Base-by-base conservation (phyloP, 2,888 invertebrate genomes). In the Orgyia antiqua region DNA sequence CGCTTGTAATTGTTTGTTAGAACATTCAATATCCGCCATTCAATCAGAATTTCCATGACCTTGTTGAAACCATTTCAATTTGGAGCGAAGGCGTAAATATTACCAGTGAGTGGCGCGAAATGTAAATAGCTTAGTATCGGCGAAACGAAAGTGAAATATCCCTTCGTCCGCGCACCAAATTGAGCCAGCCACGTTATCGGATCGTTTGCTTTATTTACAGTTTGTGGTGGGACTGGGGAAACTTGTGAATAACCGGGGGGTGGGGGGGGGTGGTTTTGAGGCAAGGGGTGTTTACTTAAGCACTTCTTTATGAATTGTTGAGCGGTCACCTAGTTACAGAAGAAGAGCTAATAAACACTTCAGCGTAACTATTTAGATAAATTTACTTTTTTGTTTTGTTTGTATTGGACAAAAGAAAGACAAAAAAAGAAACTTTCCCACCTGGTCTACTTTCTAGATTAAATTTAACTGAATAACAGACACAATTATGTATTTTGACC, bases 271-370 rank as follows among this genome's bases (percentile, higher is more conserved):
- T 12, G 24, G 2, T 7, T 8, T 4, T 1, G 24, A n/a, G 11
- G 28, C 30, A 4, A 11, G 31, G 40, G 52, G 49, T 33, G 42
- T 26, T 32, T 42, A 45, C 33, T 31, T 33, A 44, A 27, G 28
- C 33, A 43, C 36, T 42, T 43, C 33, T 60, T 62, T 65, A 66
- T 68, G 62, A 72, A 64, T 68, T 68, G 64, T 68, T 43, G 58
- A 42, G 37, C 51, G 55, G 52, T 58, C 59, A 55, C 49, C 51
- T 28, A 48, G 47, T 59, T 50, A 47, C n/a, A n/a, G n/a, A n/a
- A n/a, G n/a, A n/a, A n/a, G n/a, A n/a, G n/a, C n/a, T n/a, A n/a
- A n/a, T n/a, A n/a, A n/a, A n/a, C n/a, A n/a, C n/a, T n/a, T n/a
- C n/a, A n/a, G n/a, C n/a, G n/a, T n/a, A n/a, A n/a, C n/a, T n/a